Evolutionary conservation across 2,888 invertebrate genomes (phyloP).

Genomic region (Eurytoma adleriae): DNA sequence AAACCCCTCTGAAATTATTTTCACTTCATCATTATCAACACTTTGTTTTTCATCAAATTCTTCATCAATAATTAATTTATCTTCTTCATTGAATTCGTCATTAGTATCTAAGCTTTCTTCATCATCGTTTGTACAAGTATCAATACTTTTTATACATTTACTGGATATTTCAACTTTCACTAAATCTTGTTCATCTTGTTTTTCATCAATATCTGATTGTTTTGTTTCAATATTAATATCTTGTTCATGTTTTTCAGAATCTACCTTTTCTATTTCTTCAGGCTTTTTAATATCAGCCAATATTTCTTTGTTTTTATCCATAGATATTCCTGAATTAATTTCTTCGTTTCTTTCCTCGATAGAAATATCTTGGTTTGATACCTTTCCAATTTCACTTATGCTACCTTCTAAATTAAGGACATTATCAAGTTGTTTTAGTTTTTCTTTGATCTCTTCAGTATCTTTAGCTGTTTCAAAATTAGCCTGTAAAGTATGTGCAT

Average conservation of each 20-base stretch:
- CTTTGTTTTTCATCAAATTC: constrained; percentile 43
- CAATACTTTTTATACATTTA: neutral
- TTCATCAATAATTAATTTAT: constrained; percentile 51
- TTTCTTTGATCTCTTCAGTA: neutral
- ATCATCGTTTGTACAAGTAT: constrained; percentile 2
- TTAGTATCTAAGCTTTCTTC: constrained; percentile 33
- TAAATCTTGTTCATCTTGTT: constrained; percentile 1
- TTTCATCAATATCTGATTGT: neutral
- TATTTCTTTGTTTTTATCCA: neutral
- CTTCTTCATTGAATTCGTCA: constrained; percentile 45
- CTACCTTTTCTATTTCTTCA: constrained; percentile 2
- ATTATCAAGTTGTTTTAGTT: neutral
- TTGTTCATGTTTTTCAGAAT: neutral
- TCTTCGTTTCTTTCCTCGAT: neutral
- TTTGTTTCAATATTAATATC: constrained; percentile 4
- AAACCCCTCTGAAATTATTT: neutral
- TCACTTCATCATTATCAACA: constrained; percentile 3
- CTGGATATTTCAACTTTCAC: constrained; percentile 2
- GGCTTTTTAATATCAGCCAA: neutral
- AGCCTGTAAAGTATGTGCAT: neutral
- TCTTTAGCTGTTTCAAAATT: neutral
- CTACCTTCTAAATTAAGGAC: neutral
- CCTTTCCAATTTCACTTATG: neutral
- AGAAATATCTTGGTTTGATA: neutral
- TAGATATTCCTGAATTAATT: neutral